Base-by-base conservation (phyloP, 2,113 vertebrate species). In the Mesitornis unicolor region DNA sequence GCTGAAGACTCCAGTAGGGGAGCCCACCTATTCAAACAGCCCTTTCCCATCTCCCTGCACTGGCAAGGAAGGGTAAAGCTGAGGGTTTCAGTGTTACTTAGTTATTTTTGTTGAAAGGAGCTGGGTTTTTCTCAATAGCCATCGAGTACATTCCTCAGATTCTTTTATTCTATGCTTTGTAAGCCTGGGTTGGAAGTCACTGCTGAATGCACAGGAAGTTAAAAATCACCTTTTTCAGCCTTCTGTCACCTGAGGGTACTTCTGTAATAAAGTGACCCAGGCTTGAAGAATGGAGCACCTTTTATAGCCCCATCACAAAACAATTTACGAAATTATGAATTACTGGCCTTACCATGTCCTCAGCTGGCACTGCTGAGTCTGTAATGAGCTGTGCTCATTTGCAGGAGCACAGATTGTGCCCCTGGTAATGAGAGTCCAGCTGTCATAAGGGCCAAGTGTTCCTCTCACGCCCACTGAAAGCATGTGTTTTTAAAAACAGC, bases 161-260 rank as follows among this genome's bases (percentile, higher is more conserved):
- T 95, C 77, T 75, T 97, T 76, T 56, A 48, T 53, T 86, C 91
- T 75, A 15, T 42, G 50, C 45, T 84, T 86, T 90, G 74, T 38
- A 91, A 91, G 14, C 40, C 24, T 7, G 50, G 60, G 69, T 78
- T 95, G 82, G n/a, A 59, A 95, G 77, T 90, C 68, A 75, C 40
- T 86, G 69, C 51, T 93, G 64, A 70, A 89, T 92, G 89, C 91
- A 60, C 63, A 54, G 83, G 70, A 97, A 97, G 92, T 92, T 92
- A 68, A 93, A 96, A 93, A 92, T 54, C 94, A 65, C 81, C 63
- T 53, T 88, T 64, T 79, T 74, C 74, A 93, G 51, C 60, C 88
- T 87, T 64, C 80, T 73, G 81, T 93, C 92, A 79, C 85, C 75
- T 95, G 80, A 56, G 82, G 86, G 54, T 88, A 94, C 65, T 87